A percentile compares a stretch with the other conserved stretches of the same genome.
Evolutionary conservation across 2,888 invertebrate genomes (phyloP).

Genomic region (Chymomyza procnemis): DNA sequence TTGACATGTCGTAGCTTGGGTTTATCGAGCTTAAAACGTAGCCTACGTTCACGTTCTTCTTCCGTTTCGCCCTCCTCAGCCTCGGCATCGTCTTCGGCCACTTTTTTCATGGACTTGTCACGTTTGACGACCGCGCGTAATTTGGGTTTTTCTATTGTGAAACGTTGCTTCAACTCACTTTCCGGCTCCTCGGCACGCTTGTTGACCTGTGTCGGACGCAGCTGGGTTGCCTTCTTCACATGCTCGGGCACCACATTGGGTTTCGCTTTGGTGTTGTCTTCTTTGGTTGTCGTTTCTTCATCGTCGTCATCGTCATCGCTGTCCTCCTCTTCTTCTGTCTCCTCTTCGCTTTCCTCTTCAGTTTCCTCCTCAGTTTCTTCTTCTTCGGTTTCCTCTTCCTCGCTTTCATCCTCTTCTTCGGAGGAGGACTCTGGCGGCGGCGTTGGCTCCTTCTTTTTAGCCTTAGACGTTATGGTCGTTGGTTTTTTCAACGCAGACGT

Average conservation of each 20-base stretch:
- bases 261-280: conserved; percentile 38
- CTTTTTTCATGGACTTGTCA: conserved; percentile 76
- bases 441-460: conserved; percentile 75
- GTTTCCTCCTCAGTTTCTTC: conserved; percentile 72
- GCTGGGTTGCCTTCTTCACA: conserved; percentile 56
- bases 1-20: conserved; percentile 77
- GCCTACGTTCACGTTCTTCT: conserved; percentile 73
- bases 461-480: conserved; percentile 29
- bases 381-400: conserved; percentile 52
- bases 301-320: conserved; percentile 51
- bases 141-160: conserved; percentile 77
- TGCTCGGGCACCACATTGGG: conserved; percentile 54
- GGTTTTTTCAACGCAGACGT: conserved; percentile 18
- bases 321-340: conserved; percentile 34
- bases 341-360: conserved; percentile 59
- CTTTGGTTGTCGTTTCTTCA: conserved; percentile 53
- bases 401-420: conserved; percentile 57
- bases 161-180: conserved; percentile 77
- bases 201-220: conserved; percentile 65
- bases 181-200: conserved; percentile 63
- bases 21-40: conserved; percentile 76
- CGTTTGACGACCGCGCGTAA: conserved; percentile 75
- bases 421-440: conserved; percentile 69
- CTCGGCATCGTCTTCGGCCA: conserved; percentile 73
- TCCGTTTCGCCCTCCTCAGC: conserved; percentile 75